Evolutionary conservation across 2,113 vertebrate species (phyloP).

Genomic region (Paratilapia polleni): DNA sequence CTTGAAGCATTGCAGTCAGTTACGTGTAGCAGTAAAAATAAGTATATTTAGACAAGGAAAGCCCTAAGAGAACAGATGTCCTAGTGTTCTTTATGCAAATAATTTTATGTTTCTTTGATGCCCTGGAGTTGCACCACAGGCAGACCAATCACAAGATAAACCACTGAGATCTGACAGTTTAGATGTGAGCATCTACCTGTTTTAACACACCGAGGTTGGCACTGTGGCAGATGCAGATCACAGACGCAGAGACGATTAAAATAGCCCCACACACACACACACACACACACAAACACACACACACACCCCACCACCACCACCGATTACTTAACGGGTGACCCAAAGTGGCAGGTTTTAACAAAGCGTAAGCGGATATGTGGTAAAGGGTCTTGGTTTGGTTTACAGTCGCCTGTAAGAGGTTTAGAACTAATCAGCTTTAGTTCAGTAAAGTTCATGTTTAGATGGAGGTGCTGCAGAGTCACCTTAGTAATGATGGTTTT

Average conservation of each 20-base stretch:
- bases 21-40: conserved; percentile 21
- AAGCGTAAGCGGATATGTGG: conserved; percentile 51
- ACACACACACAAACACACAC: too few species aligned
- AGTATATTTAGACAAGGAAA: conserved; percentile 38
- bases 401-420: conserved; percentile 53
- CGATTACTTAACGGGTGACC: not conserved
- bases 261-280: too few species aligned
- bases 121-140: conserved; percentile 33
- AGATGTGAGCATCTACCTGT: conserved; percentile 45
- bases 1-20: not conserved
- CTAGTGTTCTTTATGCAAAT: conserved; percentile 57
- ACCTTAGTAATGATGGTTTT: not conserved
- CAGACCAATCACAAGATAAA: conserved; percentile 39
- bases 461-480: not conserved
- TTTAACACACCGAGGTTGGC: conserved; percentile 16
- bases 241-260: not conserved
- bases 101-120: conserved; percentile 24
- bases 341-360: conserved; percentile 1
- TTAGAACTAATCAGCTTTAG: conserved; percentile 64
- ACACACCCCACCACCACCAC: not conserved
- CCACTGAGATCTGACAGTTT: conserved; percentile 36
- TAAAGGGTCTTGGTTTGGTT: conserved; percentile 18
- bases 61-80: conserved; percentile 34
- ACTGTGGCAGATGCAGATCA: not conserved
- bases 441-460: conserved; percentile 4